Base-by-base conservation (phyloP, 2,113 vertebrate species). In the Tyto alba region DNA sequence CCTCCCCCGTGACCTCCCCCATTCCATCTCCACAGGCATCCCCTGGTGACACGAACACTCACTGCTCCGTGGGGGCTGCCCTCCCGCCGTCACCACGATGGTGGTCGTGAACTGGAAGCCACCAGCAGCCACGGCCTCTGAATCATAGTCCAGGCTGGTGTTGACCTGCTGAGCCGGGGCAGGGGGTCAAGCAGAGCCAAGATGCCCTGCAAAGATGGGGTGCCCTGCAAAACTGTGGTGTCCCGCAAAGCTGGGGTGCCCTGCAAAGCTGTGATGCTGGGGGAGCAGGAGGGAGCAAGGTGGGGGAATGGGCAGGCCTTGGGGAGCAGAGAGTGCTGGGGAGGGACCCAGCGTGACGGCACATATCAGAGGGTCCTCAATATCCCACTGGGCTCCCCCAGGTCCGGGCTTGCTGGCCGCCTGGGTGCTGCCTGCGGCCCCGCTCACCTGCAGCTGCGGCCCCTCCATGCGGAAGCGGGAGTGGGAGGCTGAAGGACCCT, bases 41-140 rank as follows among this genome's bases (percentile, higher is more conserved):
- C 9, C 6, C 4, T 4, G 13, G 12, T 26, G 56, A 40, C 18
- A 9, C 0, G 1, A 30, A 13, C 43, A 98, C 98, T 98, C 89
- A 98, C 98, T 98, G 85, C 94, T 98, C 90, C 68, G 89, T 5
- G 11, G 88, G 13, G 97, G 92, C 43, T 94, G 96, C 14, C 96
- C 97, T 55, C 40, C 68, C 3, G 96, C 97, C 0, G 94, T 91
- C 90, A 98, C 98, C 71, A 98, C 50, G 14, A 98, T 87, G 32
- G 96, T 97, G 62, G 97, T 98, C 0, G 52, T 69, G 48, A 97
- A 88, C 85, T 97, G 98, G 79, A 98, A 97, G 67, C 93, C 93
- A 75, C 88, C 10, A 27, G 77, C 57, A 1, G 41, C 97, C 30
- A 63, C 17, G 1, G 56, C 95, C 80, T 92, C 91, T 0, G 87